Evolutionary conservation across 2,797 vertebrate genomes (phyloP).

Genomic region (Loriculus beryllinus): DNA sequence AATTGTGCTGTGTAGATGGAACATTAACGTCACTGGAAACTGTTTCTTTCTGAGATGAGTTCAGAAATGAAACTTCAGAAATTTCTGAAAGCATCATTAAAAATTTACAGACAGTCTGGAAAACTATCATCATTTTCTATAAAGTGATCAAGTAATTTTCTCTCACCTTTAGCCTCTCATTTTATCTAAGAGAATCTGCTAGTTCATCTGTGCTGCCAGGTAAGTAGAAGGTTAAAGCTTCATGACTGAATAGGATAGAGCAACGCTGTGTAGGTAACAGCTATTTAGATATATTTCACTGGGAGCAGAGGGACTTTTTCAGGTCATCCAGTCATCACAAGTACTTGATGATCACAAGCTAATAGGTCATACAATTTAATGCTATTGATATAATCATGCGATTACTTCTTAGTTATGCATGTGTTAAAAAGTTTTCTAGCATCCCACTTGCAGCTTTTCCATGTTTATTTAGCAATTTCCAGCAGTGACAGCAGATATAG

Average conservation of each 20-base stretch:
- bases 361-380: neutral
- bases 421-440: neutral
- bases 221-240: neutral
- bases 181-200: neutral
- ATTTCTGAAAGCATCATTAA: conserved; percentile 44
- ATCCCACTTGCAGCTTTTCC: neutral
- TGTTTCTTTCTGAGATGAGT: neutral
- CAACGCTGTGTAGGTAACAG: neutral
- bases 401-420: neutral
- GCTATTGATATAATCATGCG: neutral
- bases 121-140: neutral
- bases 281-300: neutral
- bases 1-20: neutral
- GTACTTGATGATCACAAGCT: neutral
- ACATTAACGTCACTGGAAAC: neutral
- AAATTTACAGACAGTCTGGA: neutral
- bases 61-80: conserved; percentile 40
- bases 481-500: neutral
- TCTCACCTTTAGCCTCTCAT: neutral
- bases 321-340: neutral
- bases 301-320: neutral
- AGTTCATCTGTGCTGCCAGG: neutral
- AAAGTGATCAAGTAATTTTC: neutral
- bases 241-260: neutral
- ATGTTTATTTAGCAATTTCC: neutral